A percentile compares a stretch with the other conserved stretches of the same genome.
These are phyloP conservation scores for Cricetomys ansorgei DNA, from an alignment of 2,113 vertebrate genomes.

Conservation along the genomic window DNA sequence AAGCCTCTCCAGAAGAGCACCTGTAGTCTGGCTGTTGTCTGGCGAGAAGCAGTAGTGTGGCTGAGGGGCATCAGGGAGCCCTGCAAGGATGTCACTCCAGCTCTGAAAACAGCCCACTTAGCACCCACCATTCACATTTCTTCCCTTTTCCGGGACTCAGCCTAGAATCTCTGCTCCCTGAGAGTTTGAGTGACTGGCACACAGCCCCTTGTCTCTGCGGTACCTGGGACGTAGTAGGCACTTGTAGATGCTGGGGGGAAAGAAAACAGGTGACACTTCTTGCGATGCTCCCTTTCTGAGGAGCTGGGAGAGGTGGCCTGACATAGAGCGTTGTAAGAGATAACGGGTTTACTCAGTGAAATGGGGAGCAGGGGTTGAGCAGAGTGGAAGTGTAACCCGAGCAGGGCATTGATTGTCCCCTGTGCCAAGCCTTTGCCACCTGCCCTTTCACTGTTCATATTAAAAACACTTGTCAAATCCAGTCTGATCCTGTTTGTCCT, in stretches of 20 bases:
- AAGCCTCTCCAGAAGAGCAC: background rate
- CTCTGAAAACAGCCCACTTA: background rate
- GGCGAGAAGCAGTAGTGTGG: background rate
- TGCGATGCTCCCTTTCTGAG: background rate
- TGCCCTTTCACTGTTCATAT: background rate
- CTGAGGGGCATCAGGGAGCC: background rate
- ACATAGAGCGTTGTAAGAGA: background rate
- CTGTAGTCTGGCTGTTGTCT: background rate
- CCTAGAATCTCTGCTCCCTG: background rate
- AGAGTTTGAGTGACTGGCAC: background rate
- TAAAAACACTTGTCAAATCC: constrained; percentile 31
- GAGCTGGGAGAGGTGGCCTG: no score
- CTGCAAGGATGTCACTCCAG: background rate
- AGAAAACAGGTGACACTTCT: background rate
- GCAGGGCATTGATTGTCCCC: background rate
- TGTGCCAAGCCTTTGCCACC: background rate
- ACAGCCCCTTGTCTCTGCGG: background rate
- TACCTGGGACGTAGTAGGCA: background rate
- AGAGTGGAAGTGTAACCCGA: background rate
- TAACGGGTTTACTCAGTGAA: background rate
- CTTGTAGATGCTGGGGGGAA: background rate
- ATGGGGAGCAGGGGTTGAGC: background rate
- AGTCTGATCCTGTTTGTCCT: constrained; percentile 1
- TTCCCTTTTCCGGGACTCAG: background rate
- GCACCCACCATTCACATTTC: background rate